These are phyloP conservation scores for Syngnathus typhle DNA, from an alignment of 2,113 vertebrate genomes.

Conservation along the genomic window DNA sequence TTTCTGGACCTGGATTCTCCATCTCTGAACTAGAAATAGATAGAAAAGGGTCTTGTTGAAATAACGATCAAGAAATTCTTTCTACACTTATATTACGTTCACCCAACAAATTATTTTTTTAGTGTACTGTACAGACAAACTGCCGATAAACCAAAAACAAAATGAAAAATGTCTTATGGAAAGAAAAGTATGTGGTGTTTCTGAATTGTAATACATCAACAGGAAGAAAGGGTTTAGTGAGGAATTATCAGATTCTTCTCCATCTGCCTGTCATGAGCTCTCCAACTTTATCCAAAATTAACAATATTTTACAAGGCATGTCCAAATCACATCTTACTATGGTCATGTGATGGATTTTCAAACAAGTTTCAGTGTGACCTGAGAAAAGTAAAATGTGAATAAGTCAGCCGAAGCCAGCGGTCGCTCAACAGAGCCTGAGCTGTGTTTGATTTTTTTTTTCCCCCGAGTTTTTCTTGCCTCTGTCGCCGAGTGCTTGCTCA, in stretches of 20 bases:
- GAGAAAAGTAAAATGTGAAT: neutral
- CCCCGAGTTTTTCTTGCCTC: too few relatives aligned
- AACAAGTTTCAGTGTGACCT: neutral
- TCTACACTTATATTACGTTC: too few relatives aligned
- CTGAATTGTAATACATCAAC: neutral
- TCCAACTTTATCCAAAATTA: neutral
- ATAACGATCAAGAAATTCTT: too few relatives aligned
- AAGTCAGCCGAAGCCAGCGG: too few relatives aligned
- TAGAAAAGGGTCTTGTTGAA: too few relatives aligned
- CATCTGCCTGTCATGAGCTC: neutral
- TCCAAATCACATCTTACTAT: neutral
- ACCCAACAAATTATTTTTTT: too few relatives aligned
- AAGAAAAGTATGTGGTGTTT: neutral
- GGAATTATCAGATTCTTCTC: constrained; percentile 4
- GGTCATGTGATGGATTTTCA: neutral
- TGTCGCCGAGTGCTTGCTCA: too few relatives aligned
- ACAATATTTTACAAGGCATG: neutral
- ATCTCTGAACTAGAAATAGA: too few relatives aligned
- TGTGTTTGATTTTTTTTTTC: too few relatives aligned
- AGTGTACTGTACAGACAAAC: too few relatives aligned
- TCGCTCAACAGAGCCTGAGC: too few relatives aligned
- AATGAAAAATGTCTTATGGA: neutral
- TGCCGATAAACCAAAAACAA: neutral
- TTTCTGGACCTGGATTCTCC: too few relatives aligned
- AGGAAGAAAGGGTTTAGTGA: neutral